These are phyloP conservation scores for Chunga burmeisteri DNA, from an alignment of 2,113 vertebrate species.

Conservation along the genomic window DNA sequence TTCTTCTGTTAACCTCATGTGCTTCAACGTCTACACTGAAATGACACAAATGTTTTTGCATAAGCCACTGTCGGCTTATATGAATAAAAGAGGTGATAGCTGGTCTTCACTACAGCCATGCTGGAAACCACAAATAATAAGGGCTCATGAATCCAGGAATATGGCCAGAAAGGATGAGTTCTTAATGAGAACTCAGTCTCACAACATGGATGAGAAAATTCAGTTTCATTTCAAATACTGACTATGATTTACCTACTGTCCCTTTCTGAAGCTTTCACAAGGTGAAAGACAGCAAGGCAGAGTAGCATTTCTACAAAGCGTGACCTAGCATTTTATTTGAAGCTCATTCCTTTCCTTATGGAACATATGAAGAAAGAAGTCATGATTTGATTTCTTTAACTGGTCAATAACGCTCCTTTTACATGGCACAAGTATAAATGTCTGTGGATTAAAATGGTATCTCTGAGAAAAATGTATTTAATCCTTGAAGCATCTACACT, in stretches of 20 bases:
- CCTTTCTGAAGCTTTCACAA: not conserved
- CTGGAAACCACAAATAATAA: not conserved
- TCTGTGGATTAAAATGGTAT: not conserved
- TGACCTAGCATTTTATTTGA: not conserved
- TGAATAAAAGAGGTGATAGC: not conserved
- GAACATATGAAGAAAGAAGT: not conserved
- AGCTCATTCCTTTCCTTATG: not conserved
- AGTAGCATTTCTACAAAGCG: not conserved
- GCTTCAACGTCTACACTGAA: not conserved
- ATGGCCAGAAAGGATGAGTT: not conserved
- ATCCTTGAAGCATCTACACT: not conserved
- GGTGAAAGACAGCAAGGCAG: not conserved
- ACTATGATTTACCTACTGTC: not conserved
- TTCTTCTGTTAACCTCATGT: not conserved
- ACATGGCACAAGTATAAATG: not conserved
- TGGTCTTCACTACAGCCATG: not conserved
- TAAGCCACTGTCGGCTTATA: not conserved
- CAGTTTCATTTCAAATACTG: not conserved
- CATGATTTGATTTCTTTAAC: not conserved
- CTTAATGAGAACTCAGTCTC: not conserved
- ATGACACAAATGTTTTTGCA: not conserved
- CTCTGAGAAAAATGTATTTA: not conserved
- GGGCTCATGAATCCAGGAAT: not conserved
- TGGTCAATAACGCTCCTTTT: not conserved
- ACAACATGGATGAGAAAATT: not conserved